phyloP scores from a whole-genome alignment of 2,113 vertebrate genomes.

The Sakesphorus luctuosus region DNA sequence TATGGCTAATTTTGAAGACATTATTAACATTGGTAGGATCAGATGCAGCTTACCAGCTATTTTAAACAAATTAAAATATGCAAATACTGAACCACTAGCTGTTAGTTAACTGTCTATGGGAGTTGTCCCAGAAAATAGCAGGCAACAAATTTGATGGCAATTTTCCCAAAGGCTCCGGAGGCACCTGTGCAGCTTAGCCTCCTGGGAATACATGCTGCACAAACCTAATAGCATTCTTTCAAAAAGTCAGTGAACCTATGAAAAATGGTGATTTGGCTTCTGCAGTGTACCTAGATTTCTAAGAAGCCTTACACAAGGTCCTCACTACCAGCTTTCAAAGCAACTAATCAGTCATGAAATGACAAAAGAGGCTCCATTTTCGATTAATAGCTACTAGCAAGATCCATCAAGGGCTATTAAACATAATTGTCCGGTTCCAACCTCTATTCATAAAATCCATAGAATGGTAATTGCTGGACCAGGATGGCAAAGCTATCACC shows the following conservation, averaged over 20 bases:
- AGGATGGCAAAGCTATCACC: background rate
- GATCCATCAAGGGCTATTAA: slow-evolving; percentile 17
- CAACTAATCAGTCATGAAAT: slow-evolving; percentile 30
- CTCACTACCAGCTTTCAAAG: background rate
- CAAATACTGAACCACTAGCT: background rate
- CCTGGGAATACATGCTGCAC: background rate
- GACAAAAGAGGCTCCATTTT: slow-evolving; percentile 21
- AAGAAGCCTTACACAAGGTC: background rate
- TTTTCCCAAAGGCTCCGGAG: background rate
- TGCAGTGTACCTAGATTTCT: background rate
- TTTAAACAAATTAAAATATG: background rate
- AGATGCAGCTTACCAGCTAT: background rate
- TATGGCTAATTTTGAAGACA: background rate
- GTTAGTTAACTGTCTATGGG: background rate
- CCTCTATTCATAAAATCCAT: slow-evolving; percentile 22
- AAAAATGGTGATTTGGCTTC: slow-evolving; percentile 22
- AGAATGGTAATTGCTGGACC: slow-evolving; percentile 28
- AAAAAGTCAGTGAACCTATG: background rate
- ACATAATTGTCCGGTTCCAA: slow-evolving; percentile 16
- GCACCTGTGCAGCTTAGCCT: background rate
- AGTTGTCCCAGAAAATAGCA: background rate
- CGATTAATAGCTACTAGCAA: slow-evolving; percentile 2
- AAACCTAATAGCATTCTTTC: background rate
- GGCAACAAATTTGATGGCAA: background rate
- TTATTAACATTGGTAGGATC: background rate